Conservation (phyloP, 2,797 vertebrate species). For the Spinus olivaceus region DNA sequence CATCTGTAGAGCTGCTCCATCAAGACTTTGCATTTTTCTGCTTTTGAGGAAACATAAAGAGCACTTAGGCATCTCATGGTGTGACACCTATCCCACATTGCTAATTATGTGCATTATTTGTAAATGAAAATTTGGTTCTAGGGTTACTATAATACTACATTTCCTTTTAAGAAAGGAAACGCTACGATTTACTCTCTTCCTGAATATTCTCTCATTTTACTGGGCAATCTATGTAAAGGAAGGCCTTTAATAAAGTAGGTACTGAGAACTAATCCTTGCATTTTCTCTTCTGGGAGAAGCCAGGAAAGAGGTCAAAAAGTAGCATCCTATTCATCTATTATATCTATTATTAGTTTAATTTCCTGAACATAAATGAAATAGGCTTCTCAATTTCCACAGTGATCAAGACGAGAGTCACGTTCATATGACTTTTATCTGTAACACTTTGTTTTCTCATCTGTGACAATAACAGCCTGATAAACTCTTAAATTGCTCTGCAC, state of each 20-base stretch:
- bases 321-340: neutral
- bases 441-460: neutral
- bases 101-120: neutral
- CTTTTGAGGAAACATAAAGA: rapidly evolving
- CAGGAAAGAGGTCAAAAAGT: neutral
- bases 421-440: neutral
- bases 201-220: neutral
- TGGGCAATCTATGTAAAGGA: neutral
- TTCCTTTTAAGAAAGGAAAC: neutral
- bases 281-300: neutral
- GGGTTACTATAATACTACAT: neutral
- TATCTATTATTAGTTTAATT: neutral
- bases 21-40: neutral
- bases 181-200: neutral
- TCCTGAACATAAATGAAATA: neutral
- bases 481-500: neutral
- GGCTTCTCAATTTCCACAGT: neutral
- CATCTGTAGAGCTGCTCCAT: neutral
- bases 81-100: neutral
- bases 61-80: neutral
- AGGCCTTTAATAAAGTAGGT: neutral
- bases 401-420: neutral
- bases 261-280: neutral
- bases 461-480: neutral
- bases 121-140: neutral